A percentile compares a stretch with the other conserved stretches of the same genome.
These are phyloP conservation scores for Phrynosoma platyrhinos DNA, from an alignment of 2,113 vertebrate genomes.

Conservation along the genomic window DNA sequence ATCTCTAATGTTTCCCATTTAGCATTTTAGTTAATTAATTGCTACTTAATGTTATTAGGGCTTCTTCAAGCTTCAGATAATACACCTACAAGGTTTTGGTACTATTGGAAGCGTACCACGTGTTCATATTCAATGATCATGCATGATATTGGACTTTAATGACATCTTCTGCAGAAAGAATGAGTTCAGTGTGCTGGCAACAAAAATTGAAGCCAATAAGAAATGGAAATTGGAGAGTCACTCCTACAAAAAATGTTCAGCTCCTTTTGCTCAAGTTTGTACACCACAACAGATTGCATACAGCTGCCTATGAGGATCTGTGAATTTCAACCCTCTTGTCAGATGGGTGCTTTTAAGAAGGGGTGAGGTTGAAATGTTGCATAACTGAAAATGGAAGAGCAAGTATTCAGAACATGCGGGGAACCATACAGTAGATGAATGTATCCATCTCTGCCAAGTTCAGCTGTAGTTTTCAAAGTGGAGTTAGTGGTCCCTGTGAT, in stretches of 20 bases:
- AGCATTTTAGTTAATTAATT: neutral
- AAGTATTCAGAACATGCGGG: neutral
- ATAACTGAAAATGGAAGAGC: neutral
- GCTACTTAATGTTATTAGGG: too few species aligned
- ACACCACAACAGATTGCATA: neutral
- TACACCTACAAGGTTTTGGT: neutral
- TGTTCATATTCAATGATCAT: neutral
- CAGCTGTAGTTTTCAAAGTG: constrained; percentile 8
- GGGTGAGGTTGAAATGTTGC: neutral
- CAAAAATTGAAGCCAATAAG: neutral
- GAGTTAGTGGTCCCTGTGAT: rapidly evolving
- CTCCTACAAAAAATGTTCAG: too few species aligned
- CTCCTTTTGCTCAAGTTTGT: neutral
- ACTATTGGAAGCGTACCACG: neutral
- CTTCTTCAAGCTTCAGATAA: neutral
- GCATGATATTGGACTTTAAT: neutral
- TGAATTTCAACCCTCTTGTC: neutral
- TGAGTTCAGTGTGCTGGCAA: neutral
- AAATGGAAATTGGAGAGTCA: too few species aligned
- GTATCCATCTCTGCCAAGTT: neutral
- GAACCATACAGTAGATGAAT: neutral
- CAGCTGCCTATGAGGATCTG: too few species aligned
- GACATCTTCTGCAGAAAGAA: neutral
- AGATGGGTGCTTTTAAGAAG: neutral
- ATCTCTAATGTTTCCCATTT: too few species aligned